Conservation (phyloP, 2,888 invertebrate species). For the Cryptus armator region DNA sequence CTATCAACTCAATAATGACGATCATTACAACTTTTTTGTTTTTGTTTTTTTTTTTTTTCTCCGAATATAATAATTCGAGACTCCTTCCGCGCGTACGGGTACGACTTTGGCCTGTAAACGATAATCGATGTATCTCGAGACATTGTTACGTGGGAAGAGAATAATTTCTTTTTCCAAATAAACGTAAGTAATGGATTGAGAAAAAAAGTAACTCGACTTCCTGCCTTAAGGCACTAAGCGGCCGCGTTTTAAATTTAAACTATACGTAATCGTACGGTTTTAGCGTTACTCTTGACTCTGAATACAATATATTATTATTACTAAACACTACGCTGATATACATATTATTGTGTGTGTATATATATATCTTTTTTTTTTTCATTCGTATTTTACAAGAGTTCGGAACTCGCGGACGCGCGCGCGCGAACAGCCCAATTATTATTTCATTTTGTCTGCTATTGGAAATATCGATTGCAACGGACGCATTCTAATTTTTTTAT, state of each 20-base stretch:
- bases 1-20: constrained; percentile 32
- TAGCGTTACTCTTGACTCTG: constrained; percentile 56
- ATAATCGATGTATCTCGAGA: constrained; percentile 23
- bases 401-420: constrained; percentile 10
- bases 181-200: constrained; percentile 22
- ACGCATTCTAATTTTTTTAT: constrained; percentile 9
- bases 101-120: constrained; percentile 9
- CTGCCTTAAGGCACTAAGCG: constrained; percentile 78
- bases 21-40: constrained; percentile 49
- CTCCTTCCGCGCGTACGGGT: constrained; percentile 1
- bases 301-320: constrained; percentile 64
- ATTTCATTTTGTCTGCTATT: constrained; percentile 31
- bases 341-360: constrained; percentile 7
- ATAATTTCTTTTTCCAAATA: constrained; percentile 3
- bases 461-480: constrained; percentile 45
- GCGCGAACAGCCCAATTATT: neutral
- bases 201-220: constrained; percentile 68
- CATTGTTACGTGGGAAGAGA: neutral
- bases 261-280: constrained; percentile 49
- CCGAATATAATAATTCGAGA: constrained; percentile 46
- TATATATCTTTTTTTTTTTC: constrained; percentile 27
- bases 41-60: neutral
- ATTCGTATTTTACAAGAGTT: constrained; percentile 26
- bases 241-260: constrained; percentile 71
- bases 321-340: constrained; percentile 31